Evolutionary conservation across 37 sponge, comb jelly and placozoan species (phyloP).

Genomic region (Cladorhizidae sp.): DNA sequence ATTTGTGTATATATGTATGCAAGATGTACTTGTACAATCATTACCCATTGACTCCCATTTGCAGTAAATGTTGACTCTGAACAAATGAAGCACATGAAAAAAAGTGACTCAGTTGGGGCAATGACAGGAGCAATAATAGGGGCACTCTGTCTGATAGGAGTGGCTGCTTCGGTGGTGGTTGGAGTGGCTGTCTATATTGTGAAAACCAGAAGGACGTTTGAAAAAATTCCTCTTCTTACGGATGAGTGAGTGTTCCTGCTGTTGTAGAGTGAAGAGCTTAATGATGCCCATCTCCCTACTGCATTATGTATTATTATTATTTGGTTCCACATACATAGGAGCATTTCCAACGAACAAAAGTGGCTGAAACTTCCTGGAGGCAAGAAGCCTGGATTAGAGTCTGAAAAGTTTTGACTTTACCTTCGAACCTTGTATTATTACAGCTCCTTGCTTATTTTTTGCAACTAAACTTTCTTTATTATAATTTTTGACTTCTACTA

Average conservation of each 20-base stretch:
- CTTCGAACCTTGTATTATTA: no score
- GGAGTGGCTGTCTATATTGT: neutral
- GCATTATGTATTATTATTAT: neutral
- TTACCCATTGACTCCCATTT: neutral
- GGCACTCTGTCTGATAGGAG: neutral
- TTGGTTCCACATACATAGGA: neutral
- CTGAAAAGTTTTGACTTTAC: neutral
- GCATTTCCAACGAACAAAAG: neutral
- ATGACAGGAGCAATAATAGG: neutral
- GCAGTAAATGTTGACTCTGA: neutral
- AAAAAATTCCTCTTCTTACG: neutral
- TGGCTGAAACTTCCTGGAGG: neutral
- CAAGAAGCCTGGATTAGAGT: neutral
- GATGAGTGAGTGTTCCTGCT: constrained; percentile 6
- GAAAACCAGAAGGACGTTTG: neutral
- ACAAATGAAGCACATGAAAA: neutral
- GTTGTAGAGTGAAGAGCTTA: no score
- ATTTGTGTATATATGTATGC: no score
- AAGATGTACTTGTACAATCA: no score
- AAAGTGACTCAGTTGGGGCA: neutral
- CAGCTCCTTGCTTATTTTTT: no score
- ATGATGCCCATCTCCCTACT: no score
- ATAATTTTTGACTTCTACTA: no score
- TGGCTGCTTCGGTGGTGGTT: neutral
- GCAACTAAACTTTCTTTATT: no score